A percentile compares a stretch with the other conserved stretches of the same genome.
Conservation (phyloP, 1,140 invertebrate genomes). For the Solen grandis region DNA sequence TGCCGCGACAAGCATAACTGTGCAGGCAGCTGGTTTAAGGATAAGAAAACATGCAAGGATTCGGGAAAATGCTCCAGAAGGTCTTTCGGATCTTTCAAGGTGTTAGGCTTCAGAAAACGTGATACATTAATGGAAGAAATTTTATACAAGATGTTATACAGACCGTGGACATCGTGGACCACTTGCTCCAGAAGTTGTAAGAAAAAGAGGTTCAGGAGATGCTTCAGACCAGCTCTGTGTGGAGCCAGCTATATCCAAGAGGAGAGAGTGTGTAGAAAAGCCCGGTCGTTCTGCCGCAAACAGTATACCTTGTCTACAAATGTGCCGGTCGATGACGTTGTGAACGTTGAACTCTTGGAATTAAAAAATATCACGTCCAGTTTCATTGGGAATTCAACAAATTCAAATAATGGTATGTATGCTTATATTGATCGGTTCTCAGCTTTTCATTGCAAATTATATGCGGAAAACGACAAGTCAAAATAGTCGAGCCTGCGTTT, state of each 20-base stretch:
- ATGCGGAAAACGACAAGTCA: too few relatives aligned
- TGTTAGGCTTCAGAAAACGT: slow-evolving; percentile 42
- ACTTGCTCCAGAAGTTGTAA: slow-evolving; percentile 36
- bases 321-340: too few relatives aligned
- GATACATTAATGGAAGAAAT: slow-evolving; percentile 44
- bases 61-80: slow-evolving; percentile 8
- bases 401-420: not conserved
- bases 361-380: slow-evolving; percentile 19
- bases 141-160: slow-evolving; percentile 46
- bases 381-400: slow-evolving; percentile 21
- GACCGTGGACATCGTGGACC: slow-evolving; percentile 32
- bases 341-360: too few relatives aligned
- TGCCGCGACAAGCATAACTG: slow-evolving; percentile 29
- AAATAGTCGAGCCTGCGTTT: too few relatives aligned
- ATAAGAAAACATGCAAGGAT: slow-evolving; percentile 32
- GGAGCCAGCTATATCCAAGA: slow-evolving; percentile 35
- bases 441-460: too few relatives aligned
- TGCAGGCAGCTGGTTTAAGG: slow-evolving; percentile 41
- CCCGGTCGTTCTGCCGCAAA: slow-evolving; percentile 10
- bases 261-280: slow-evolving; percentile 20
- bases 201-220: slow-evolving; percentile 23
- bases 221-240: slow-evolving; percentile 29
- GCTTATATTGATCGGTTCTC: not conserved
- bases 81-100: slow-evolving; percentile 14
- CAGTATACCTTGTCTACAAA: slow-evolving; percentile 36